Conservation (phyloP, 2,113 vertebrate species). For the Cichladusa arquata region DNA sequence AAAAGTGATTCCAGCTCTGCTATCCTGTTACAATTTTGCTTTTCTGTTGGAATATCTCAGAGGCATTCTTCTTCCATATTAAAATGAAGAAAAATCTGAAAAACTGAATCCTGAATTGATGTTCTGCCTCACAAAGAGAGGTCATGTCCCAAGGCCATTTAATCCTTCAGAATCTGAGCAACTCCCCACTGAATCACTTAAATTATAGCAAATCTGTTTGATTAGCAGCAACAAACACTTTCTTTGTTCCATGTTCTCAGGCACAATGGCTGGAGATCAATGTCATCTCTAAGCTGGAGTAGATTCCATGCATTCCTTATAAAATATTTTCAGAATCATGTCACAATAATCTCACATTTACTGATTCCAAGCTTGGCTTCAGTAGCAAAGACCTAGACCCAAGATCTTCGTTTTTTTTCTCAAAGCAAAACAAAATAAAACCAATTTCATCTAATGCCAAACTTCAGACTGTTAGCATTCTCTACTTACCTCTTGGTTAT, state of each 20-base stretch:
- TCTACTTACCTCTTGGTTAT: neutral
- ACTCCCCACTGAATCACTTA: neutral
- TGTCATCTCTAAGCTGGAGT: neutral
- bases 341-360: neutral
- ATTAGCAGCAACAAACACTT: neutral
- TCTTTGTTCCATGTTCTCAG: neutral
- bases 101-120: neutral
- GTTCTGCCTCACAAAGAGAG: neutral
- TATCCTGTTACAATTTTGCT: neutral
- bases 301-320: neutral
- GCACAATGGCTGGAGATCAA: neutral
- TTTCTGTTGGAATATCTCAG: neutral
- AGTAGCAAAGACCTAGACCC: neutral
- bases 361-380: neutral
- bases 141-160: neutral
- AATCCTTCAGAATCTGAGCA: neutral
- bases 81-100: neutral
- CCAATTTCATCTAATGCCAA: neutral
- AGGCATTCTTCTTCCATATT: neutral
- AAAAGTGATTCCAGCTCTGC: neutral
- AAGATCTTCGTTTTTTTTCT: neutral
- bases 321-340: neutral
- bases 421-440: neutral
- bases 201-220: neutral
- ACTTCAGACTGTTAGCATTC: neutral